Evolutionary conservation across 2,113 vertebrate species (phyloP), one percentile per base, ranked within the genome.

Genomic region (Psettodes erumei): DNA sequence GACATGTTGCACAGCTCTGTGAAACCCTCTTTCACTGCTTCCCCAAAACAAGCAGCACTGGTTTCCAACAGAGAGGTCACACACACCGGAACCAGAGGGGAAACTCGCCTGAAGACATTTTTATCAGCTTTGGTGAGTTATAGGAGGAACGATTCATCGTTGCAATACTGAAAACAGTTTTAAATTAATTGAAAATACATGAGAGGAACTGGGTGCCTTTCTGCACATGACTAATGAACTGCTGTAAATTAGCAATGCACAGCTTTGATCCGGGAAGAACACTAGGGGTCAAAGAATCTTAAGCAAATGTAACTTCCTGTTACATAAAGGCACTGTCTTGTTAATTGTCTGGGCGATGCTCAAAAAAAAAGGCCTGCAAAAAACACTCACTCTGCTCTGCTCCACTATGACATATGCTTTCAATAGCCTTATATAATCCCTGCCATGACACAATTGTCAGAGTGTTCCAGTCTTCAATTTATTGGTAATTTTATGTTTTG

Each of bases 371-470:
- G 21, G 21, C 32, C 32, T 81, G 69, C 56, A 85, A 83, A 67
- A 88, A 71, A 33, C 58, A 19, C 42, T 70, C n/a, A 59, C 64
- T 73, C 45, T 72, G 35, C 61, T 84, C 65, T 74, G 21, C 43
- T 61, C 53, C 45, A 23, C 62, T 64, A 11, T 45, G 37, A 86
- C 91, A 92, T 87, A 85, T 92, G 90, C 84, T 91, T 93, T 75
- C 86, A 93, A 88, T 93, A 86, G 23, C n/a, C 80, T 90, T 93
- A 89, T 85, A 90, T 86, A 91, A 94, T 85, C 67, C 2, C n/a
- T 40, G 67, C 74, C 65, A 74, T 90, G 81, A 89, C 74, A 90
- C 58, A 83, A 79, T 60, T 83, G 63, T 86, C 54, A 70, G 16
- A 78, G 58, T 13, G 8, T 30, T 77, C 64, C 70, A 58, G 85